Percentiles rank a stretch among this genome's conserved stretches.
phyloP scores from a whole-genome alignment of 2,888 invertebrate species.

The Abrostola tripartita region DNA sequence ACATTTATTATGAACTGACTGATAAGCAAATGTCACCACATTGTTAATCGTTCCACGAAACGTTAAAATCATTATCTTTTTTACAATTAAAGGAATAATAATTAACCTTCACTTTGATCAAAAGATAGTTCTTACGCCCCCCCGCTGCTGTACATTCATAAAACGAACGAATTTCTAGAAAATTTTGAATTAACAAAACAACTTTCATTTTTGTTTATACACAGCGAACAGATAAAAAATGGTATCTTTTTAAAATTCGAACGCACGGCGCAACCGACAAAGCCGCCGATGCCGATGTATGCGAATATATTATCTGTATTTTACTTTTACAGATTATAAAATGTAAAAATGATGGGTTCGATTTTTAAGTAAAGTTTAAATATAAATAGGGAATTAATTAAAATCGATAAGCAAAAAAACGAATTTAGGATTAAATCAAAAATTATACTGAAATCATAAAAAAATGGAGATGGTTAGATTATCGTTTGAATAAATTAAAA shows the following conservation, averaged over 20 bases:
- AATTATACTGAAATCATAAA: no score
- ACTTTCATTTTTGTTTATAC: slow-evolving; percentile 32
- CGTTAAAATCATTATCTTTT: not conserved
- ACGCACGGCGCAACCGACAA: slow-evolving; percentile 55
- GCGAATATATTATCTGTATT: slow-evolving; percentile 57
- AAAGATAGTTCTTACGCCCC: slow-evolving; percentile 20
- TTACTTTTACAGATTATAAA: slow-evolving; percentile 42
- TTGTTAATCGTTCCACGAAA: not conserved
- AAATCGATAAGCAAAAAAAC: not conserved
- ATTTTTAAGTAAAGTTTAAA: not conserved
- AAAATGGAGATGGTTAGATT: no score
- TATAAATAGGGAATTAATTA: not conserved
- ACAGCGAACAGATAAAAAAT: slow-evolving; percentile 53
- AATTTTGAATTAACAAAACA: slow-evolving; percentile 39
- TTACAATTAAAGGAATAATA: slow-evolving; percentile 18
- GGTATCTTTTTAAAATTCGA: slow-evolving; percentile 62
- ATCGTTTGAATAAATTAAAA: no score
- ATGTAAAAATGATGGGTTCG: slow-evolving; percentile 27
- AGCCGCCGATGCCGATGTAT: slow-evolving; percentile 58
- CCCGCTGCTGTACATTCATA: slow-evolving; percentile 36
- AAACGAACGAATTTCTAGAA: slow-evolving; percentile 26
- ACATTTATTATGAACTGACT: not conserved
- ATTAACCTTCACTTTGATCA: slow-evolving; percentile 9
- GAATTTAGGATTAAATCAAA: no score
- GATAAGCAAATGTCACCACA: not conserved